Evolutionary conservation across 2,888 invertebrate genomes (phyloP).

Genomic region (Drosophila barbarae): DNA sequence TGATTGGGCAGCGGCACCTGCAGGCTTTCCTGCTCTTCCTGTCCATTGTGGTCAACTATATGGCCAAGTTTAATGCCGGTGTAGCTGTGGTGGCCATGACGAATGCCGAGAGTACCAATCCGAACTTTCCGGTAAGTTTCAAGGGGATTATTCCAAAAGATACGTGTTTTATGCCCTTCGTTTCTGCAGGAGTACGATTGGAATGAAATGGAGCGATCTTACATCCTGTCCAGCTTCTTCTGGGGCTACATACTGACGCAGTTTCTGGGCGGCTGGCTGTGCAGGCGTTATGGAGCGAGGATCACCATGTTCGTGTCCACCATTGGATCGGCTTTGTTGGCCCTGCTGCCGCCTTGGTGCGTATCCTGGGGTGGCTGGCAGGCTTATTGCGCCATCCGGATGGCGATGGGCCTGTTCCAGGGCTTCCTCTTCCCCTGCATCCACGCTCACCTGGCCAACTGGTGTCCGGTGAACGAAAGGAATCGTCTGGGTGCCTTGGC

Average conservation of each 20-base stretch:
- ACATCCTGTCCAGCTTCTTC: constrained; percentile 87
- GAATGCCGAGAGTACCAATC: constrained; percentile 80
- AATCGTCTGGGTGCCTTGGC: constrained; percentile 82
- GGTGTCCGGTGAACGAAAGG: constrained; percentile 84
- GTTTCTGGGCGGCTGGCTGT: constrained; percentile 85
- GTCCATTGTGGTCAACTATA: constrained; percentile 83
- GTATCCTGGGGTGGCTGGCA: constrained; percentile 84
- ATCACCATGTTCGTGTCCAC: constrained; percentile 82
- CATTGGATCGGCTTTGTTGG: constrained; percentile 84
- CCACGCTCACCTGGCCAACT: constrained; percentile 84
- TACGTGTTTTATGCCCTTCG: neutral
- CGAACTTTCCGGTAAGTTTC: constrained; percentile 80
- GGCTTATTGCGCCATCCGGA: constrained; percentile 82
- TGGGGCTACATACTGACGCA: constrained; percentile 87
- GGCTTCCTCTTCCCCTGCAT: constrained; percentile 85
- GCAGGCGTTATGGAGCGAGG: constrained; percentile 86
- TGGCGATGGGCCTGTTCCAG: constrained; percentile 85
- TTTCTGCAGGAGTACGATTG: constrained; percentile 75
- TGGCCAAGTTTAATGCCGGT: constrained; percentile 84
- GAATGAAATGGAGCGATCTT: constrained; percentile 81
- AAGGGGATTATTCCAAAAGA: too few species aligned
- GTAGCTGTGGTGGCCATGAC: constrained; percentile 89
- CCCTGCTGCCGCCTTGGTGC: constrained; percentile 84
- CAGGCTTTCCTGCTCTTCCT: constrained; percentile 83
- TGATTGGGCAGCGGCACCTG: constrained; percentile 83